Evolutionary conservation across 1,140 invertebrate species (phyloP), one percentile per base, ranked within the genome.

Genomic region (Trichonephila clavipes): DNA sequence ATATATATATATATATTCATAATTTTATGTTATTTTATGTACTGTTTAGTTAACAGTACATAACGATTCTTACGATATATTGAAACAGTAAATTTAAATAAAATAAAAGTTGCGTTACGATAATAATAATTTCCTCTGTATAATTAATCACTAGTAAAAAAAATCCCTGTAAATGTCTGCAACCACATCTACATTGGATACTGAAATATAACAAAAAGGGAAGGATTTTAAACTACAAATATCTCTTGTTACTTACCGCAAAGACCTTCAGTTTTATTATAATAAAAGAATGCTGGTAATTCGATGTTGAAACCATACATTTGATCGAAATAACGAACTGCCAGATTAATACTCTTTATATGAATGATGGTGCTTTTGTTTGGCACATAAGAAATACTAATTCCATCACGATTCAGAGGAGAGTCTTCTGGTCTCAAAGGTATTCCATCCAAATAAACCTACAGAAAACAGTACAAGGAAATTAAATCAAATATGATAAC

Each of bases 261-360:
- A 0, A 98, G 95, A 64, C 98, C 98, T 96, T 98, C 97, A 51
- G 97, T 97, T 86, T 97, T 97, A 90, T 97, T 97, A 16, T 96
- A 96, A 95, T 98, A 98, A 44, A 97, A 96, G 82, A 97, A 97
- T 1, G 98, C 98, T 0, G 98, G 97, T 5, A 97, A 66, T 88
- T 96, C 96, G 2, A 98, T 95, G 0, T 95, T 96, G 94, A 97
- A 97, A n/a, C 96, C 97, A 85, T 94, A 95, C 89, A 95, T 95
- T 62, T 95, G 94, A 24, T 95, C 94, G 81, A 95, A 95, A 81
- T 95, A 95, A 2, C 95, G 94, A 21, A 96, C 95, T 94, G 95
- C 95, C 8, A 96, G 66, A 40, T 95, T 94, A 5, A 95, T 95
- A 18, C 88, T 90, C 8, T 95, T 94, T 61, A 95, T 95, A n/a